phyloP scores from a whole-genome alignment of 2,113 vertebrate species.

The Hippolais icterina region DNA sequence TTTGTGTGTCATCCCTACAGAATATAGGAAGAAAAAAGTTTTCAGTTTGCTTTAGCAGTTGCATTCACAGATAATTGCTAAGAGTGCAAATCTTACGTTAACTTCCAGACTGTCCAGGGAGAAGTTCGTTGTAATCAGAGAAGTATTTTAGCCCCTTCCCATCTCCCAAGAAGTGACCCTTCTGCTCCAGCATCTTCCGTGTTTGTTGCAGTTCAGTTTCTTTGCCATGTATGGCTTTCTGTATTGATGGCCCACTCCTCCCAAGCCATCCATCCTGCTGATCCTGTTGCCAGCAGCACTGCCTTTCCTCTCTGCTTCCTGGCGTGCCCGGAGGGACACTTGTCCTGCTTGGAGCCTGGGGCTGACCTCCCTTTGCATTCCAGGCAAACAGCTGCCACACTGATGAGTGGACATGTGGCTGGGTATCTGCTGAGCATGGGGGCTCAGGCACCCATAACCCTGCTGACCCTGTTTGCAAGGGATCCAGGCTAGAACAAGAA shows the following conservation, averaged over 20 bases:
- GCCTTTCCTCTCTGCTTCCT: background rate
- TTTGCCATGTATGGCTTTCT: background rate
- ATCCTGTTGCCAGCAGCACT: background rate
- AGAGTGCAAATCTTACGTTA: background rate
- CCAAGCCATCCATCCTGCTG: background rate
- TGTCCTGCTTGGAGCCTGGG: accelerated
- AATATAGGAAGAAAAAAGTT: background rate
- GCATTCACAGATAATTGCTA: background rate
- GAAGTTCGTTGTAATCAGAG: background rate
- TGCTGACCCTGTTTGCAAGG: background rate
- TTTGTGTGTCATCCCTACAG: background rate
- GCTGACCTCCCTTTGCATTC: background rate
- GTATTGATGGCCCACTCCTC: background rate
- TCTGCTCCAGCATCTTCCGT: background rate
- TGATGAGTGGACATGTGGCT: background rate
- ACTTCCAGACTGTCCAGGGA: background rate
- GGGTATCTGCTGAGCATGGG: background rate
- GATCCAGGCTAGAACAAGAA: background rate
- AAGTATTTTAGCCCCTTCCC: background rate
- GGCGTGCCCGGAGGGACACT: accelerated
- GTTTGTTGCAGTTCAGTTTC: background rate
- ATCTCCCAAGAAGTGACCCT: background rate
- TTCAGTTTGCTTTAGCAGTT: background rate
- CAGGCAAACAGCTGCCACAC: background rate
- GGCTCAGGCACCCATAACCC: background rate